A percentile compares a stretch with the other conserved stretches of the same genome.
Conservation (phyloP, 2,888 invertebrate genomes). For the Drosophila borborema region DNA sequence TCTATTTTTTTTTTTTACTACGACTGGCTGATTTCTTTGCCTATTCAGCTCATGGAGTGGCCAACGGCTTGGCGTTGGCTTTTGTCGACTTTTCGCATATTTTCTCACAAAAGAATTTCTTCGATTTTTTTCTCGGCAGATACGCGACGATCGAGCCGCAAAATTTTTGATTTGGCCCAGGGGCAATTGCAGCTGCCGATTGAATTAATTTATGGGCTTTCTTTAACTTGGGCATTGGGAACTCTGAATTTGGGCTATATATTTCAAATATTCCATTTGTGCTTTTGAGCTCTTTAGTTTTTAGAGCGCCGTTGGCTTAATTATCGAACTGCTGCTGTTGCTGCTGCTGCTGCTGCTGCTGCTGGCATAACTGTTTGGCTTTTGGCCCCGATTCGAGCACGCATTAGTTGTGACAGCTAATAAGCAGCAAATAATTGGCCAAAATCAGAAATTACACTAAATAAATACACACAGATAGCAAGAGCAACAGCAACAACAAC, state of each 20-base stretch:
- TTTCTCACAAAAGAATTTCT: constrained; percentile 77
- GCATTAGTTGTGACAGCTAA: constrained; percentile 63
- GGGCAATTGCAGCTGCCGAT: constrained; percentile 72
- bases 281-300: constrained; percentile 2
- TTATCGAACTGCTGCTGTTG: constrained; percentile 37
- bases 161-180: constrained; percentile 44
- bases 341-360: constrained; percentile 18
- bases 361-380: constrained; percentile 61
- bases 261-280: constrained; percentile 37
- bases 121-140: constrained; percentile 35
- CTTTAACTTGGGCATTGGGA: constrained; percentile 39
- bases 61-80: constrained; percentile 35
- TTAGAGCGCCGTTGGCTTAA: constrained; percentile 69
- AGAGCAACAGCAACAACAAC: constrained; percentile 10
- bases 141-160: constrained; percentile 38
- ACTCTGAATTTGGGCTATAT: constrained; percentile 33
- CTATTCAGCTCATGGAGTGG: constrained; percentile 62
- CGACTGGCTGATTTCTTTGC: constrained; percentile 63
- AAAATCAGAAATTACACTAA: constrained; percentile 53
- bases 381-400: constrained; percentile 60
- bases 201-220: constrained; percentile 75
- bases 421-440: constrained; percentile 62
- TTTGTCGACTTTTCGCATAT: constrained; percentile 69
- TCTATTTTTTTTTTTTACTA: constrained; percentile 3
- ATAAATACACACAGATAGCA: constrained; percentile 22